These are phyloP conservation scores for Chloroclysta siterata DNA, from an alignment of 2,888 invertebrate genomes.

Conservation along the genomic window DNA sequence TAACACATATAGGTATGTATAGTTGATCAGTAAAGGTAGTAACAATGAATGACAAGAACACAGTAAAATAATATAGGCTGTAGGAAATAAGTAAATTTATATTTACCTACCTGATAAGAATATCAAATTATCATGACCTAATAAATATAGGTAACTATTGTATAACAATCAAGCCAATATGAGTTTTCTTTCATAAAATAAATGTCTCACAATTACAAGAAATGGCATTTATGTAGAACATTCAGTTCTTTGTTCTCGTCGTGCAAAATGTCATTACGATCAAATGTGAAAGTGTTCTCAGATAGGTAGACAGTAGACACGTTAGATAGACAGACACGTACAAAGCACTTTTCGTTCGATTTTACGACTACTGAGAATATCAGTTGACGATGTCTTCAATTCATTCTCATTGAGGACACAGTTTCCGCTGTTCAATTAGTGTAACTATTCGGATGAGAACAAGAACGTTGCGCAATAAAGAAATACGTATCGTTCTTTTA, in stretches of 20 bases:
- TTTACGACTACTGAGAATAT: constrained; percentile 23
- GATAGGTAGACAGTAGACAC: no score
- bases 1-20: neutral
- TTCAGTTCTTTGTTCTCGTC: constrained; percentile 20
- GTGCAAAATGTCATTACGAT: constrained; percentile 13
- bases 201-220: neutral
- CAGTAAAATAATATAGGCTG: no score
- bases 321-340: constrained; percentile 23
- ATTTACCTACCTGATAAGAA: no score
- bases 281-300: constrained; percentile 26
- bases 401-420: constrained; percentile 21
- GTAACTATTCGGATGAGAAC: constrained; percentile 11
- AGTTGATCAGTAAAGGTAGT: neutral
- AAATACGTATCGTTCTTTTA: neutral
- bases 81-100: no score
- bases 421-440: constrained; percentile 26
- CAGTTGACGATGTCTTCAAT: constrained; percentile 17
- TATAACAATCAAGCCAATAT: no score
- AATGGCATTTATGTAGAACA: constrained; percentile 23
- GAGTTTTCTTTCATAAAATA: no score
- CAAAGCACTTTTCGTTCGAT: constrained; percentile 30
- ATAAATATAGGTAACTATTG: no score
- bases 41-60: neutral
- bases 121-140: no score
- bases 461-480: constrained; percentile 11